Base-by-base conservation (phyloP, 2,888 invertebrate genomes). In the Volucella zonaria region DNA sequence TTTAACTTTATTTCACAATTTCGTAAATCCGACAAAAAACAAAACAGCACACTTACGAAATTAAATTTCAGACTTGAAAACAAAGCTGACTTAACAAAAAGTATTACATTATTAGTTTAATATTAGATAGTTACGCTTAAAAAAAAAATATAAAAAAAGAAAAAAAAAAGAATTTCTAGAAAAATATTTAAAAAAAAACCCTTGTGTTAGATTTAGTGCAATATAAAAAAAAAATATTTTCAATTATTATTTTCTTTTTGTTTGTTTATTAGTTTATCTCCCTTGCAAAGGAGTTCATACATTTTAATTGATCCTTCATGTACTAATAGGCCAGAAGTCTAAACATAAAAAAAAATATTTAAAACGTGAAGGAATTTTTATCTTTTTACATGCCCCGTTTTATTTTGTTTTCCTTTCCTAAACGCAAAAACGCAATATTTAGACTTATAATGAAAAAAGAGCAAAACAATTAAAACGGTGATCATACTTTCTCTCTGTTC, bases 51-150 rank as follows among this genome's bases (percentile, higher is more conserved):
- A 68, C 70, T 70, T 83, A 66, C 64, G 66, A 70, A 80, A 82
- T 68, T 11, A 49, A 67, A 70, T 75, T 83, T 83, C 64, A 70
- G 58, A 82, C 43, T 49, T 56, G 64, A 74, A 64, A 31, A 31
- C 31, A 40, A 75, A 56, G 76, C 75, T 67, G 75, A 83, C 80
- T 70, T 70, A 52, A 81, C 66, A 67, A 68, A 76, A 85, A 85
- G 80, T 85, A 80, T 85, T 85, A 85, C 67, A 73, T 74, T 73
- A 77, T 85, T 85, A 77, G 81, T 85, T 85, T 68, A 85, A 81
- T 81, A 56, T 61, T 85, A 85, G 85, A 85, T 85, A 85, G 81
- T 77, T 59, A 85, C 75, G 85, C 80, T 81, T 85, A 62, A 58
- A 67, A 73, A 54, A 59, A 49, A 70, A 70, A 56, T n/a, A 77